These are phyloP conservation scores for Ceratosolen solmsi DNA, from an alignment of 1,140 invertebrate genomes.

Conservation along the genomic window DNA sequence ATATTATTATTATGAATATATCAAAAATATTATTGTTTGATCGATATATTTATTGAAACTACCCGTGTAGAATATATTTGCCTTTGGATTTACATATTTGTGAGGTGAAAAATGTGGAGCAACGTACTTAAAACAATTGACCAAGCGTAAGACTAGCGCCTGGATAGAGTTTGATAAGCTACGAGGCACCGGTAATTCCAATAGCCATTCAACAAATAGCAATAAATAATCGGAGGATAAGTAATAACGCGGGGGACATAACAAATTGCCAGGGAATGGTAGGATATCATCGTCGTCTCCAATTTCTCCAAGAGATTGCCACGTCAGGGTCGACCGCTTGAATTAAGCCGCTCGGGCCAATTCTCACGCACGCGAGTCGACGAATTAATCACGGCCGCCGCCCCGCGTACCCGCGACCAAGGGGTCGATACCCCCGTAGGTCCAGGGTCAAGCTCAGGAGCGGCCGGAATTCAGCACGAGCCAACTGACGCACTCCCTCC, in stretches of 20 bases:
- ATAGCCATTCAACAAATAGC: neutral
- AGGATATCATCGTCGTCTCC: too few relatives aligned
- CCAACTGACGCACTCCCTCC: neutral
- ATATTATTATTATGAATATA: too few relatives aligned
- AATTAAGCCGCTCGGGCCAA: neutral
- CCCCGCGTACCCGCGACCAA: neutral
- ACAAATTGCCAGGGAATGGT: neutral
- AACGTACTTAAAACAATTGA: too few relatives aligned
- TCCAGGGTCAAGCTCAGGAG: constrained; percentile 23
- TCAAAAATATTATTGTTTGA: too few relatives aligned
- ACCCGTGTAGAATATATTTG: too few relatives aligned
- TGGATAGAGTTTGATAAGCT: too few relatives aligned
- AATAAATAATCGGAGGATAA: neutral
- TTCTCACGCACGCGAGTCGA: neutral
- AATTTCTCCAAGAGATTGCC: neutral
- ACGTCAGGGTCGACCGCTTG: neutral
- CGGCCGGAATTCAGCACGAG: neutral
- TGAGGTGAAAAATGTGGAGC: too few relatives aligned
- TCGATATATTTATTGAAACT: too few relatives aligned
- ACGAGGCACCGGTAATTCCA: too few relatives aligned
- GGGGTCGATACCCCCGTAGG: neutral
- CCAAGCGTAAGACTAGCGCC: too few relatives aligned
- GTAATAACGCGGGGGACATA: neutral
- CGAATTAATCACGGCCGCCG: neutral
- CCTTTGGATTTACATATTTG: too few relatives aligned